Conservation (phyloP, 2,113 vertebrate genomes). For the Sebastes fasciatus region DNA sequence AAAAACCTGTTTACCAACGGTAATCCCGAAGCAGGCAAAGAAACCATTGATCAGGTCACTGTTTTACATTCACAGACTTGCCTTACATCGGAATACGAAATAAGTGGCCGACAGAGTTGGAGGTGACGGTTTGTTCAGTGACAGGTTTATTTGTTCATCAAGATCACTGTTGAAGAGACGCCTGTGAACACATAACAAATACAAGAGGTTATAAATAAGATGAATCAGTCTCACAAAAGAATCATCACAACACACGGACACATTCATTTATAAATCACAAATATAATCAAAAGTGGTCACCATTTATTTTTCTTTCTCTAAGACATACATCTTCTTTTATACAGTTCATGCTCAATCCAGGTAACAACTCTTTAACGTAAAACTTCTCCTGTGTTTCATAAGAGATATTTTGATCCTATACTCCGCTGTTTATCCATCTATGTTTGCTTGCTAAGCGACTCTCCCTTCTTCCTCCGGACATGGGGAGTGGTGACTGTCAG, state of each 20-base stretch:
- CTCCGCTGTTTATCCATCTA: slow-evolving; percentile 12
- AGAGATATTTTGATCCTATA: background rate
- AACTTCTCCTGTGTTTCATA: background rate
- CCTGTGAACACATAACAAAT: background rate
- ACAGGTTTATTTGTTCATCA: slow-evolving; percentile 2
- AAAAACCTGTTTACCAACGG: background rate
- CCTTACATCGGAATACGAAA: background rate
- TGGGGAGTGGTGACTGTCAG: slow-evolving; percentile 9
- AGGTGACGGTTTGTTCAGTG: slow-evolving; percentile 1
- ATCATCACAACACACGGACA: background rate
- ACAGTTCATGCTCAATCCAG: background rate
- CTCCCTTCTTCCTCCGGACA: background rate
- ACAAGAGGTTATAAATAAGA: background rate
- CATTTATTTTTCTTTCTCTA: background rate
- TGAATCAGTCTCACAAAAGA: slow-evolving; percentile 5
- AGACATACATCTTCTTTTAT: background rate
- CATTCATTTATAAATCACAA: background rate
- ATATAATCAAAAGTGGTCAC: background rate
- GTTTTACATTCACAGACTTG: background rate
- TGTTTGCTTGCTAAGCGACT: slow-evolving; percentile 20
- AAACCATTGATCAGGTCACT: background rate
- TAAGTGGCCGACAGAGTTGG: background rate
- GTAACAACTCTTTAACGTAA: background rate
- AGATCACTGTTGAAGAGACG: background rate
- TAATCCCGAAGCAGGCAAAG: background rate